Conservation (phyloP, 2,113 vertebrate species). For the Holacanthus passer region DNA sequence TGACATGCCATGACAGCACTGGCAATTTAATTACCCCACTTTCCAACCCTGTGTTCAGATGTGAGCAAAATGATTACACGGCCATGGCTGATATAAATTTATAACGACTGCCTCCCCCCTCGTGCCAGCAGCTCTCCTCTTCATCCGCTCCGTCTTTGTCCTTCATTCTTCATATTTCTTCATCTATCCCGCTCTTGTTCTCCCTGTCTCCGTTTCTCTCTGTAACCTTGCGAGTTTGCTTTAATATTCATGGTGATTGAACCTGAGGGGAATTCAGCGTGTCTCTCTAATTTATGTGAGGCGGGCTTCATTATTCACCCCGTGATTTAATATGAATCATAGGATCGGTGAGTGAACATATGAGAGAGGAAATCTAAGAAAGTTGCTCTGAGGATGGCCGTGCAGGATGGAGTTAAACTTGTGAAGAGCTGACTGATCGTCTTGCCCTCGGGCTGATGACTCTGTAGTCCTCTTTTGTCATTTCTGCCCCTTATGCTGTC, state of each 20-base stretch:
- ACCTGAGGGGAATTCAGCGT: constrained; percentile 71
- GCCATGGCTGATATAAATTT: constrained; percentile 51
- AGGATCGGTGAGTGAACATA: constrained; percentile 46
- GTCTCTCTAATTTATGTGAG: constrained; percentile 78
- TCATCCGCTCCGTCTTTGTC: constrained; percentile 49
- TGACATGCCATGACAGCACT: constrained; percentile 4
- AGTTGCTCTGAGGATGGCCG: constrained; percentile 18
- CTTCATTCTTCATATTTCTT: constrained; percentile 45
- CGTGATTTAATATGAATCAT: constrained; percentile 76
- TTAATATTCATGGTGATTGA: constrained; percentile 79
- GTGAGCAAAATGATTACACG: constrained; percentile 67
- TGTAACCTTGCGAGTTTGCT: constrained; percentile 72
- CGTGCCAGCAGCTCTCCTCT: constrained; percentile 55
- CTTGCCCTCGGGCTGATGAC: constrained; percentile 11
- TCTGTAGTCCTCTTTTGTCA: constrained; percentile 37
- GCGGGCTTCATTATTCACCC: constrained; percentile 77
- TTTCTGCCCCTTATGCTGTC: not conserved
- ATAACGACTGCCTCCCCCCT: constrained; percentile 43
- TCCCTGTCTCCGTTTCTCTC: constrained; percentile 29
- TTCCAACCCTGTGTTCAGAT: constrained; percentile 57
- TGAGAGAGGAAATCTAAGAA: constrained; percentile 52
- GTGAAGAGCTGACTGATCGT: constrained; percentile 56
- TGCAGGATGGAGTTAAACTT: constrained; percentile 40
- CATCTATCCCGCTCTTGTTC: constrained; percentile 38
- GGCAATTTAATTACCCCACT: constrained; percentile 58